Evolutionary conservation across 1,140 invertebrate genomes (phyloP).

Genomic region (Penaeus chinensis): DNA sequence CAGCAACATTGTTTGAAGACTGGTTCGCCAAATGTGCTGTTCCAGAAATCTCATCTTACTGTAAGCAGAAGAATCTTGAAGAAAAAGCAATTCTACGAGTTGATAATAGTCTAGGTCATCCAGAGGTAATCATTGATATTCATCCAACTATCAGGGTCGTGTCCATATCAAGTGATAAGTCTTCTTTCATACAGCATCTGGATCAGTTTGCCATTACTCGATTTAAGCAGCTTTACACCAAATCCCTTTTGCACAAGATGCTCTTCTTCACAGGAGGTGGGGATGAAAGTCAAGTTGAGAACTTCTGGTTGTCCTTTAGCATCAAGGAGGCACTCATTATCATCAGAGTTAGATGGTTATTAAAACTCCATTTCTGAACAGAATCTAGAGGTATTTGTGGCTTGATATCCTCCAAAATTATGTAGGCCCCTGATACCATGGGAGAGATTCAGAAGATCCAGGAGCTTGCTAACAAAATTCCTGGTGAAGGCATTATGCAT

Average conservation of each 20-base stretch:
- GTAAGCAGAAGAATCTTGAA: too few species aligned
- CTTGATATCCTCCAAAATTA: background rate
- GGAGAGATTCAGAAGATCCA: background rate
- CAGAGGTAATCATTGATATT: background rate
- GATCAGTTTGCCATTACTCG: background rate
- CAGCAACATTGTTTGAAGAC: background rate
- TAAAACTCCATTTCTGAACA: background rate
- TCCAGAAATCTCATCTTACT: too few species aligned
- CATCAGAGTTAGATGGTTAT: background rate
- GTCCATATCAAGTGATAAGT: background rate
- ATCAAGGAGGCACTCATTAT: background rate
- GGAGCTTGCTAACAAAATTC: background rate
- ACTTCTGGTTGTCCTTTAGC: background rate
- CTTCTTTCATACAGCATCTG: background rate
- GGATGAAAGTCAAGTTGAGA: background rate
- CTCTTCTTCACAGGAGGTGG: background rate
- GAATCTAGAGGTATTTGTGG: background rate
- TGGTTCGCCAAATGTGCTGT: too few species aligned
- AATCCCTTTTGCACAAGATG: background rate
- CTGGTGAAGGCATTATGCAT: background rate
- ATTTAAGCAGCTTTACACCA: constrained; percentile 2
- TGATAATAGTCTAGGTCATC: background rate
- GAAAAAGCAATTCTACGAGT: too few species aligned
- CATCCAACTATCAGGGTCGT: constrained; percentile 1
- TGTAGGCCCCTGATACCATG: background rate